Base-by-base conservation (phyloP, 2,888 invertebrate species). In the Phasia obesa region DNA sequence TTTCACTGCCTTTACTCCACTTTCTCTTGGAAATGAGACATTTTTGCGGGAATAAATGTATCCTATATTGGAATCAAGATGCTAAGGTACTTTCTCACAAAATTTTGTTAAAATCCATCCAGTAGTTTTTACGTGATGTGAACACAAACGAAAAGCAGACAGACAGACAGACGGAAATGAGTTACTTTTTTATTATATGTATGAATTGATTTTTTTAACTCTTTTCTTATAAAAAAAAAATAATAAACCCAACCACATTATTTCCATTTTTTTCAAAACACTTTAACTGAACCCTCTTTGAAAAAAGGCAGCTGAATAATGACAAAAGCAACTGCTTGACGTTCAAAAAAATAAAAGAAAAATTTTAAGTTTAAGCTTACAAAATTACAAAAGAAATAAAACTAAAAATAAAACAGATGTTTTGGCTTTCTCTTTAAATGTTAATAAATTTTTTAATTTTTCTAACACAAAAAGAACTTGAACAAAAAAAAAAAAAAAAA, bases 381-480 rank as follows among this genome's bases (percentile, higher is more conserved):
- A 42, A 42, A 42, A 47, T 47, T 47, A 19, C 44, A 17, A 3
- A 47, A 47, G 44, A 17, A 7, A 2, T 19, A 17, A 17, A 47
- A 47, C 1, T 19, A n/a, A 47, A 47, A 9, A 38, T 11, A 2
- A 38, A 47, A 47, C 53, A 67, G 67, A 67, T 67, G 67, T 67
- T 13, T 53, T 38, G 53, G 53, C 38, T 67, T 67, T 67, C 67
- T 67, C 67, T 55, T 67, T 25, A 25, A 17, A 51, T 49, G 31
- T 7, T 23, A 25, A 17, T n/a, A 11, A 15, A 17, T 15, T n/a
- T 25, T 67, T 42, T 7, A 25, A 6, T 38, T 65, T 19, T 55
- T 27, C n/a, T n/a, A 25, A 42, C 51, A 31, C 53, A 67, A 53
- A 35, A 67, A 44, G 62, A 62, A 44, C 25, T 62, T 44, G 0